Conservation (phyloP, 92 coral and sea anemone genomes). For the Epizoanthus stellaris region DNA sequence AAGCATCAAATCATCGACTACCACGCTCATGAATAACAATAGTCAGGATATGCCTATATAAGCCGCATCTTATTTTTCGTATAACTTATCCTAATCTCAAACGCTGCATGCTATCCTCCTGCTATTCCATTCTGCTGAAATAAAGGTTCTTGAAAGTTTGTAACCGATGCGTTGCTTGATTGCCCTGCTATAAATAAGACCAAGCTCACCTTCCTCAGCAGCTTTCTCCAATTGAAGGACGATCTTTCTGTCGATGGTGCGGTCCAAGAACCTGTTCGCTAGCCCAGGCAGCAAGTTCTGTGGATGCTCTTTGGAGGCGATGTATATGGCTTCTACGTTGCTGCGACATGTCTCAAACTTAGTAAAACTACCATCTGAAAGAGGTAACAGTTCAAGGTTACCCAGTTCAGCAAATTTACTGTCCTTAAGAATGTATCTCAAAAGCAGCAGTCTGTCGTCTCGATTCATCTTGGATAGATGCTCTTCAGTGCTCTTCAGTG, state of each 20-base stretch:
- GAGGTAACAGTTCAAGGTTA: slow-evolving; percentile 75
- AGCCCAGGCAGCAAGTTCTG: slow-evolving; percentile 68
- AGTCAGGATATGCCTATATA: no score
- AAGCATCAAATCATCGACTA: no score
- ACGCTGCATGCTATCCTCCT: no score
- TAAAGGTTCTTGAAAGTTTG: no score
- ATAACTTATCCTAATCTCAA: no score
- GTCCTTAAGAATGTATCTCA: slow-evolving; percentile 70
- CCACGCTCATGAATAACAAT: no score
- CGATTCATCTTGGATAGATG: not conserved
- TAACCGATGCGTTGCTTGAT: no score
- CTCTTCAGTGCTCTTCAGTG: slow-evolving; percentile 57
- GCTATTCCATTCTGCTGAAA: no score
- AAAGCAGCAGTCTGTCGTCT: slow-evolving; percentile 64
- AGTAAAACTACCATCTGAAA: slow-evolving; percentile 58
- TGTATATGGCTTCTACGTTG: slow-evolving; percentile 51
- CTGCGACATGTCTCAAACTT: slow-evolving; percentile 28
- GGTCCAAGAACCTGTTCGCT: slow-evolving; percentile 49
- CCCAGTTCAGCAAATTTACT: slow-evolving; percentile 48
- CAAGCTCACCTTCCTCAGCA: slow-evolving; percentile 42
- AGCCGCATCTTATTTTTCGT: no score
- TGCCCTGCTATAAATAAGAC: no score
- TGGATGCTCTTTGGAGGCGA: slow-evolving; percentile 59
- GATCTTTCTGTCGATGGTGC: slow-evolving; percentile 40
- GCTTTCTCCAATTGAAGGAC: slow-evolving; percentile 34